A percentile compares a stretch with the other conserved stretches of the same genome.
These are phyloP conservation scores for Escarpia spicata DNA, from an alignment of 2,888 invertebrate species.

Conservation along the genomic window DNA sequence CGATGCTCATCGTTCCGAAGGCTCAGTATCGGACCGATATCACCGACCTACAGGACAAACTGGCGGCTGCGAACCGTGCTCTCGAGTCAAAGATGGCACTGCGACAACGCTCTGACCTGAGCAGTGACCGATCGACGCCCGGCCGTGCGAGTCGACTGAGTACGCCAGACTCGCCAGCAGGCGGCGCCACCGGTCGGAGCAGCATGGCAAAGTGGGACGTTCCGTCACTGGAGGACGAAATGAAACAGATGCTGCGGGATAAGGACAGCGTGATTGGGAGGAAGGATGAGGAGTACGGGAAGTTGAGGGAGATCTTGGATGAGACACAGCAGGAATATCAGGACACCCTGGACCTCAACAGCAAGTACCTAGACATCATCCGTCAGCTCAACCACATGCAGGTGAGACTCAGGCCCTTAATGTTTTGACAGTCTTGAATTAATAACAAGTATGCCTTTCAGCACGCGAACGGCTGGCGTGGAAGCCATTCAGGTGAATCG, in stretches of 20 bases:
- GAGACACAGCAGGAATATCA: slow-evolving; percentile 39
- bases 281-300: slow-evolving; percentile 40
- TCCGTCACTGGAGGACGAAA: slow-evolving; percentile 24
- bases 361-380: slow-evolving; percentile 39
- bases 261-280: slow-evolving; percentile 34
- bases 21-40: slow-evolving; percentile 37
- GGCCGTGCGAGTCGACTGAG: background rate
- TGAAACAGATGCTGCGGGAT: slow-evolving; percentile 27
- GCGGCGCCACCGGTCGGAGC: background rate
- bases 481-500: too few species aligned
- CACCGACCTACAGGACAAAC: slow-evolving; percentile 29
- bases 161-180: slow-evolving; percentile 18
- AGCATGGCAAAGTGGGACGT: slow-evolving; percentile 29
- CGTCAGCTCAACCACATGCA: slow-evolving; percentile 40
- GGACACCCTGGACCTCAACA: slow-evolving; percentile 40
- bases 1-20: slow-evolving; percentile 29
- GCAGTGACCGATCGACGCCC: background rate
- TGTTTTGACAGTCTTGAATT: too few species aligned
- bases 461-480: too few species aligned
- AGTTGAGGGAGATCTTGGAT: slow-evolving; percentile 34
- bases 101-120: background rate
- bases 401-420: background rate
- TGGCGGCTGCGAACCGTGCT: slow-evolving; percentile 28
- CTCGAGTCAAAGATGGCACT: slow-evolving; percentile 24
- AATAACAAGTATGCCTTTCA: too few species aligned